Evolutionary conservation across 2,888 invertebrate species (phyloP).

Genomic region (Kryphioiulus occultus): DNA sequence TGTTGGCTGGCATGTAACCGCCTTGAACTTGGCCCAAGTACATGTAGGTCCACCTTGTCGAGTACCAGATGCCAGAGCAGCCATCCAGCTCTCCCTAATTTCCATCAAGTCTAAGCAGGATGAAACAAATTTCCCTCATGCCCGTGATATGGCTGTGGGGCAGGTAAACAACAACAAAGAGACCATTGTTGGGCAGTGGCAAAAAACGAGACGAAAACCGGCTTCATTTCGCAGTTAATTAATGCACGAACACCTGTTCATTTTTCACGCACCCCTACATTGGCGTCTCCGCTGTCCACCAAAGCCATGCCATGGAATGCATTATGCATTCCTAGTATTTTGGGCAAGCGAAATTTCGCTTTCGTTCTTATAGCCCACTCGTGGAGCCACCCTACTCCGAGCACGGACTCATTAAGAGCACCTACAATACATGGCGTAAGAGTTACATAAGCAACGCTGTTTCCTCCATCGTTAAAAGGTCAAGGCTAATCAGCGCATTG

Average conservation of each 20-base stretch:
- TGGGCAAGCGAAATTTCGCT: neutral
- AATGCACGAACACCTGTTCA: constrained; percentile 16
- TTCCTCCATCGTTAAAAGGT: neutral
- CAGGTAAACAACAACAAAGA: constrained; percentile 18
- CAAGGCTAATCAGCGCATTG: neutral
- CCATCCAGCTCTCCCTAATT: neutral
- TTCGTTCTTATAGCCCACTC: neutral
- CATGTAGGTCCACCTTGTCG: no score
- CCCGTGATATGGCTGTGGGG: neutral
- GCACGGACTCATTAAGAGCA: neutral
- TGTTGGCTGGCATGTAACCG: neutral
- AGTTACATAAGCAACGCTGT: neutral
- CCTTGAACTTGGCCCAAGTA: no score
- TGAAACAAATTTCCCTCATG: neutral
- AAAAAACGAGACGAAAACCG: neutral
- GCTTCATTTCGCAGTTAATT: neutral
- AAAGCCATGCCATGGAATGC: neutral
- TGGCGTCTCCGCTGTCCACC: neutral
- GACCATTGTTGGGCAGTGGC: neutral
- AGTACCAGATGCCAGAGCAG: neutral
- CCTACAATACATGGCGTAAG: neutral
- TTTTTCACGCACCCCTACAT: neutral
- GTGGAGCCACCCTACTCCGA: neutral
- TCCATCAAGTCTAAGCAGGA: neutral
- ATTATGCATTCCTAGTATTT: neutral